Evolutionary conservation across 92 coral and sea anemone species (phyloP).

Genomic region (Bergia puertoricense): DNA sequence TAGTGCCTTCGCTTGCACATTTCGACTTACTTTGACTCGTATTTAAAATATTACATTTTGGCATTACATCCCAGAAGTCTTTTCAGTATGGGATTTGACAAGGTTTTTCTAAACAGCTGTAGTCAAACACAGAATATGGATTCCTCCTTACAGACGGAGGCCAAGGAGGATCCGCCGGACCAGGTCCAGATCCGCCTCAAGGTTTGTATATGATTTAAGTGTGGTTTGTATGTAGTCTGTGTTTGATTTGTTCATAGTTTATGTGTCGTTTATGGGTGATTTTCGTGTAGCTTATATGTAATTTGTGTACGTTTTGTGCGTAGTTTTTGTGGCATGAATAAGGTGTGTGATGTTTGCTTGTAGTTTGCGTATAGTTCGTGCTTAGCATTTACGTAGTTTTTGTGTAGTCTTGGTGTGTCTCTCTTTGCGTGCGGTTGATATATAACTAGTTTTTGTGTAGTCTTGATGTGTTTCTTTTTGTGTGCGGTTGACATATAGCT

Average conservation of each 20-base stretch:
- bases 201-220: not conserved
- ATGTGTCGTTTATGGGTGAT: too few species aligned
- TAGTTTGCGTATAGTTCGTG: not conserved
- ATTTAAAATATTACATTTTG: too few species aligned
- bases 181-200: not conserved
- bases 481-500: not conserved
- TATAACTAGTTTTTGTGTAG: not conserved
- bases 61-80: too few species aligned
- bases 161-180: not conserved
- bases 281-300: not conserved
- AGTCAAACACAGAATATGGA: slow-evolving; percentile 1
- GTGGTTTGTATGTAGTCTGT: not conserved
- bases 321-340: too few species aligned
- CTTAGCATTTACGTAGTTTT: not conserved
- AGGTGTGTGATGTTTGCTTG: too few species aligned
- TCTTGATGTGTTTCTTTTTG: too few species aligned
- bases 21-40: too few species aligned
- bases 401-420: not conserved
- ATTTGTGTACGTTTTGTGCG: not conserved
- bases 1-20: not conserved
- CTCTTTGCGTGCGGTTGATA: not conserved
- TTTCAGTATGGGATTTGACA: not conserved
- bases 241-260: not conserved
- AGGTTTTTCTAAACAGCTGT: not conserved
- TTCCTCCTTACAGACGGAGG: slow-evolving; percentile 1